Base-by-base conservation (phyloP, 2,888 invertebrate genomes). In the Sminthurides aquaticus region DNA sequence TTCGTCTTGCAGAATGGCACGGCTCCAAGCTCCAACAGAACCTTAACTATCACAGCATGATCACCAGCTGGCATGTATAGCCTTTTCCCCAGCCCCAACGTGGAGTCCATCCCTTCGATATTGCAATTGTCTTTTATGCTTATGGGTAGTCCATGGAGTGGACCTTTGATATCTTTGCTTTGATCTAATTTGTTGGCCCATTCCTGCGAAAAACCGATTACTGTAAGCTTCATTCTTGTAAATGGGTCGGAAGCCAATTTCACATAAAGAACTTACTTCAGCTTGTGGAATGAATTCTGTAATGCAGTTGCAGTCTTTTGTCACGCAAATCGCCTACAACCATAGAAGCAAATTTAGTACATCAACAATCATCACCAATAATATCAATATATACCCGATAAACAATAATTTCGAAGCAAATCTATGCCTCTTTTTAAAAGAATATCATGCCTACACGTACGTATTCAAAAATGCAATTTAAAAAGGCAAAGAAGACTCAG, bases 121-220 rank as follows among this genome's bases (percentile, higher is more conserved):
- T 75, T 67, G 59, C 75, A 72, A 64, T 75, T 76, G 26, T 78
- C 78, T 67, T 78, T 78, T 49, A 78, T 69, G 59, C 76, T 77
- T 18, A 78, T 68, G 2, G 78, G 77, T 24, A 78, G 54, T 8
- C 78, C 78, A 69, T 75, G 75, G 8, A 78, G 73, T 8, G 76
- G 76, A 1, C 75, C 75, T 48, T 69, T 64, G n/a, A 66, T 49
- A 24, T 57, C 57, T 48, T 49, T 49, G 29, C 67, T 56, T 8
- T 49, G 24, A 62, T 74, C 74, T 28, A 73, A 59, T 20, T 67
- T 60, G 18, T 52, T 62, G 15, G 75, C 73, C 68, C 69, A 71
- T 62, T 67, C 64, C 67, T 74, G 25, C 49, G 43, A 34, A 28
- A 28, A 25, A 22, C n/a, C 49, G 24, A 57, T 26, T 28, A n/a